Conservation (phyloP, 2,113 vertebrate species). For the Isurus oxyrinchus region DNA sequence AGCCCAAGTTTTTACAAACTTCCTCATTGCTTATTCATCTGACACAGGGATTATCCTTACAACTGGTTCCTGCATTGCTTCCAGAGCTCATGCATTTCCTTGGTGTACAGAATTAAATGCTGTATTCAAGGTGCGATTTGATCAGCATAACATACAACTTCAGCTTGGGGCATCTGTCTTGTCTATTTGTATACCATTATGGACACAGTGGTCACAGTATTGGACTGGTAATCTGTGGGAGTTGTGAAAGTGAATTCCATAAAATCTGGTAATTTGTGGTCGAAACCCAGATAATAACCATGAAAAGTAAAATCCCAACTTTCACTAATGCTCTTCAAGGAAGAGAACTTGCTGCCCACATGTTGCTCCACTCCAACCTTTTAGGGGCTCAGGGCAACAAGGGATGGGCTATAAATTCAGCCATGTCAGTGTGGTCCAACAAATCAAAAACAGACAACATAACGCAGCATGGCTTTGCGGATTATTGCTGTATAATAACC, state of each 20-base stretch:
- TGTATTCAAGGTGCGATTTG: background rate
- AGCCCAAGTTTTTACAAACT: background rate
- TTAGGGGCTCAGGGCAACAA: background rate
- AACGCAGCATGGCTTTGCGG: background rate
- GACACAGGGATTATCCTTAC: background rate
- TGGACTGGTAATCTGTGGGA: background rate
- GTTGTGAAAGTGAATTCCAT: background rate
- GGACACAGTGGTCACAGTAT: background rate
- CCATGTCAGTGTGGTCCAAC: background rate
- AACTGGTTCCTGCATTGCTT: background rate
- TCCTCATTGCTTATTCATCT: background rate
- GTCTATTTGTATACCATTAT: background rate
- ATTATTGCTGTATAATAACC: background rate
- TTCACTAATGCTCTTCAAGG: background rate
- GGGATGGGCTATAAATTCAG: background rate
- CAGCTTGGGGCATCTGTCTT: background rate
- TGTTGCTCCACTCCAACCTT: background rate
- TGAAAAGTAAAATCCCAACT: background rate
- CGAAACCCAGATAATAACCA: background rate
- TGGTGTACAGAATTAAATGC: background rate
- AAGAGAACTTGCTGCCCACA: background rate
- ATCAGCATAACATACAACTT: background rate
- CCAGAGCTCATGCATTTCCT: background rate
- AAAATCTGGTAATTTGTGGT: background rate
- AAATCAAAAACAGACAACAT: background rate